Conservation (phyloP, 2,797 vertebrate genomes). For the Crypturellus tataupa region DNA sequence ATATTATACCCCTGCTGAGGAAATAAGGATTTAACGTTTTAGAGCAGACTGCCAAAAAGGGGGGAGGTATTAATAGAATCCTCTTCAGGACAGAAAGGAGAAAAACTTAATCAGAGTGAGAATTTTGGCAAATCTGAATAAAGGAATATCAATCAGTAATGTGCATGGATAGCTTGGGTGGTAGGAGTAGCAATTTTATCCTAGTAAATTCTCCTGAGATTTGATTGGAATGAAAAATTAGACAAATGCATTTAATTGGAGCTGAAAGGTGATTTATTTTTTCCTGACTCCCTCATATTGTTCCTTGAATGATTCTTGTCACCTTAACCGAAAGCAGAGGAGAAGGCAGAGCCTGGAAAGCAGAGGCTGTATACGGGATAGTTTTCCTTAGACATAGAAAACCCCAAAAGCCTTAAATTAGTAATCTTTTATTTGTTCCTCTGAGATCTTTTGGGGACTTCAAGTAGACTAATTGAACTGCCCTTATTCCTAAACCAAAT, state of each 20-base stretch:
- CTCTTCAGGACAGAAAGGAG: neutral
- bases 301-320: neutral
- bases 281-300: neutral
- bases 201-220: neutral
- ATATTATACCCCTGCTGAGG: conserved; percentile 46
- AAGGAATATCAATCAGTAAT: neutral
- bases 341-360: neutral
- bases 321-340: neutral
- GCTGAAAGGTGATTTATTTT: neutral
- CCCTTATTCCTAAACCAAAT: neutral
- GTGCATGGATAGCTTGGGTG: conserved; percentile 11
- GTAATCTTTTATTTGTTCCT: neutral
- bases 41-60: neutral
- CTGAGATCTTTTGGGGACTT: neutral
- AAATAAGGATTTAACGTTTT: conserved; percentile 22
- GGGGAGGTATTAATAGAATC: neutral
- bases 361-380: neutral
- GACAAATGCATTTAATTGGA: neutral
- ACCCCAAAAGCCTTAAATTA: neutral
- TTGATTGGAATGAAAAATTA: neutral
- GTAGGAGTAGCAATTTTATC: neutral
- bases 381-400: neutral
- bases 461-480: neutral
- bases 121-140: neutral
- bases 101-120: neutral